Percentiles rank a stretch among this genome's conserved stretches.
Conservation (phyloP, 2,797 vertebrate species). For the Poecilia velifera region DNA sequence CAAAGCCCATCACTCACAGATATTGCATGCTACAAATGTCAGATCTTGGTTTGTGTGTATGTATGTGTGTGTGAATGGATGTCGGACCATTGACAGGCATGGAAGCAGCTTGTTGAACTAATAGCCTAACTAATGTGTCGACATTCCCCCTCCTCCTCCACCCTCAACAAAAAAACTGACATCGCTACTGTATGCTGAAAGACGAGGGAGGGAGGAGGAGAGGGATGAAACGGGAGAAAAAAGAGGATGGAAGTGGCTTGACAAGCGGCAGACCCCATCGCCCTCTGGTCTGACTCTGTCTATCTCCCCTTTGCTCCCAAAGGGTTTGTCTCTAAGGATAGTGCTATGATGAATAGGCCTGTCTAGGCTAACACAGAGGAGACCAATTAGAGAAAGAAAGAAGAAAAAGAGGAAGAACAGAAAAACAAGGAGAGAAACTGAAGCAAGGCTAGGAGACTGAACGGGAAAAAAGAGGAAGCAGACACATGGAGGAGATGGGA, state of each 20-base stretch:
- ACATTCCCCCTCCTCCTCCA: conserved; percentile 69
- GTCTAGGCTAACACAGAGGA: conserved; percentile 95
- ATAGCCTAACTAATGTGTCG: conserved; percentile 98
- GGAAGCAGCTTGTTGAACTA: conserved; percentile 98
- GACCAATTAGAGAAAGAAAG: conserved; percentile 90
- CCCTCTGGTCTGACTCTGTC: conserved; percentile 77
- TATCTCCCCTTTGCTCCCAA: conserved; percentile 81
- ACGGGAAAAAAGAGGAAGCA: conserved; percentile 23
- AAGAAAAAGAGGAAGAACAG: conserved; percentile 67
- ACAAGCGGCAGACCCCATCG: conserved; percentile 78
- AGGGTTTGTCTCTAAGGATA: conserved; percentile 90
- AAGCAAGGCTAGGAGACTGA: conserved; percentile 60
- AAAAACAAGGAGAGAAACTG: conserved; percentile 76
- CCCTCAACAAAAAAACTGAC: conserved; percentile 65
- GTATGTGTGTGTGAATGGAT: conserved; percentile 27
- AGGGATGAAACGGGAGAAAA: conserved; percentile 18
- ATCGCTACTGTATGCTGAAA: conserved; percentile 50
- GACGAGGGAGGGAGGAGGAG: conserved; percentile 12
- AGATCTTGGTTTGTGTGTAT: conserved; percentile 22
- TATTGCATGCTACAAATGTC: conserved; percentile 73
- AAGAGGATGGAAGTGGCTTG: conserved; percentile 67
- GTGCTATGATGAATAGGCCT: conserved; percentile 99
- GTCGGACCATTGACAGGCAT: conserved; percentile 89
- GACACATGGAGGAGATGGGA: conserved; percentile 45
- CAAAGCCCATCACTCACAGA: conserved; percentile 55